These are phyloP conservation scores for Dioctria linearis DNA, from an alignment of 2,888 invertebrate genomes.

Conservation along the genomic window DNA sequence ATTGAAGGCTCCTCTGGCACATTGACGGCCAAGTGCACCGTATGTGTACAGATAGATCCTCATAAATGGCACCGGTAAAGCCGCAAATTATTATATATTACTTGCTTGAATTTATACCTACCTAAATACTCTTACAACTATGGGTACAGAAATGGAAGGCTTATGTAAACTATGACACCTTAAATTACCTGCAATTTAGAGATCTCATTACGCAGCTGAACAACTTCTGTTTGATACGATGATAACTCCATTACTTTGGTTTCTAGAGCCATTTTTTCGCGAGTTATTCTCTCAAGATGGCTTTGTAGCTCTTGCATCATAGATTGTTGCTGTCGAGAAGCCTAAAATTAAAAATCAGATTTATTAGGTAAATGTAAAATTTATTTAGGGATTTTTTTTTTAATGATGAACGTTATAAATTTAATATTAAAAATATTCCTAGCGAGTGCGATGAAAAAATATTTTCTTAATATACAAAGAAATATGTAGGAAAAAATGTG, in stretches of 20 bases:
- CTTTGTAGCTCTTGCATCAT: slow-evolving; percentile 77
- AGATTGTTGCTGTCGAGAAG: slow-evolving; percentile 57
- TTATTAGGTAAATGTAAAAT: background rate
- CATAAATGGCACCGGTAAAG: background rate
- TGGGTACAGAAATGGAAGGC: background rate
- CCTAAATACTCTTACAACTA: background rate
- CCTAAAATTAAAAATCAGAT: slow-evolving; percentile 50
- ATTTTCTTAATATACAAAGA: too few relatives aligned
- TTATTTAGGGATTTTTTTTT: background rate
- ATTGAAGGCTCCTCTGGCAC: background rate
- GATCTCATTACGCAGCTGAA: slow-evolving; percentile 79
- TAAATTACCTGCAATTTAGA: slow-evolving; percentile 77
- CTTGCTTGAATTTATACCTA: background rate
- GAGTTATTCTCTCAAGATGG: slow-evolving; percentile 77
- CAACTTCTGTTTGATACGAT: slow-evolving; percentile 79
- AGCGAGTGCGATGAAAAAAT: too few relatives aligned
- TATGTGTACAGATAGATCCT: background rate
- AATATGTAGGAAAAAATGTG: too few relatives aligned
- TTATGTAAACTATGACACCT: background rate
- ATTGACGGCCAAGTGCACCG: background rate
- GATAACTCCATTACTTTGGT: slow-evolving; percentile 76
- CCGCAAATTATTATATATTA: background rate
- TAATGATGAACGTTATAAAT: too few relatives aligned
- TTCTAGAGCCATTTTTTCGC: slow-evolving; percentile 78
- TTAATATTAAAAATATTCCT: background rate